A percentile compares a stretch with the other conserved stretches of the same genome.
Evolutionary conservation across 2,797 vertebrate genomes (phyloP).

Genomic region (Capromys pilorides): DNA sequence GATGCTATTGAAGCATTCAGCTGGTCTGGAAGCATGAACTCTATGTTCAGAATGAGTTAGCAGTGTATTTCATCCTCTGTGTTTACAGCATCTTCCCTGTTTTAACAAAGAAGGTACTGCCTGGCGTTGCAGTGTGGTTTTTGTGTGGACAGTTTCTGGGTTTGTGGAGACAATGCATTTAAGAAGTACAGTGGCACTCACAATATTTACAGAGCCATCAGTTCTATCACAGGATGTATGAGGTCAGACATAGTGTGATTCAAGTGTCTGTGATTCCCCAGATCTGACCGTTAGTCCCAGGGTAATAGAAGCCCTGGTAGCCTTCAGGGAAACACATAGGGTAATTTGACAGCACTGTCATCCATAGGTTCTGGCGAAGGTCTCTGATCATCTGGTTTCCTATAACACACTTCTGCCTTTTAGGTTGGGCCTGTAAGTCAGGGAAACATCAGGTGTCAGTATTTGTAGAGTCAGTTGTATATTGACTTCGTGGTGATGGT

Average conservation of each 20-base stretch:
- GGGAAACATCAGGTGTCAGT: background rate
- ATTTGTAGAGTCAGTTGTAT: conserved; percentile 29
- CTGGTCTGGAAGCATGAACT: background rate
- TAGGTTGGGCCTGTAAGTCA: conserved; percentile 48
- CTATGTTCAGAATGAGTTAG: background rate
- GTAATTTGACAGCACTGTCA: conserved; percentile 30
- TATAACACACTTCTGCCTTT: conserved; percentile 37
- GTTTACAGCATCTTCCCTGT: background rate
- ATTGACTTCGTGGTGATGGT: conserved; percentile 42
- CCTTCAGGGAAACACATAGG: conserved; percentile 49
- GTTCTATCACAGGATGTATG: conserved; percentile 59
- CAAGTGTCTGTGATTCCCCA: conserved; percentile 52
- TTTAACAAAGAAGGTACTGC: background rate
- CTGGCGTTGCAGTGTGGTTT: background rate
- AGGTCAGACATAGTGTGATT: conserved; percentile 58
- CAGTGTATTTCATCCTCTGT: background rate
- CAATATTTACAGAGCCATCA: conserved; percentile 62
- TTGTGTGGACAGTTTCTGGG: conserved; percentile 35
- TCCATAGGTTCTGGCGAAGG: conserved; percentile 46
- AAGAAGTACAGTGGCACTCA: conserved; percentile 22
- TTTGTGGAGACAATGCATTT: conserved; percentile 49
- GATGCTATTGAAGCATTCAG: background rate
- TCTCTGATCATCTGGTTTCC: conserved; percentile 49
- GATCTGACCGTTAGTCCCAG: conserved; percentile 52
- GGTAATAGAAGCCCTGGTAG: conserved; percentile 34